These are phyloP conservation scores for Psophia crepitans DNA, from an alignment of 2,113 vertebrate genomes.

Conservation along the genomic window DNA sequence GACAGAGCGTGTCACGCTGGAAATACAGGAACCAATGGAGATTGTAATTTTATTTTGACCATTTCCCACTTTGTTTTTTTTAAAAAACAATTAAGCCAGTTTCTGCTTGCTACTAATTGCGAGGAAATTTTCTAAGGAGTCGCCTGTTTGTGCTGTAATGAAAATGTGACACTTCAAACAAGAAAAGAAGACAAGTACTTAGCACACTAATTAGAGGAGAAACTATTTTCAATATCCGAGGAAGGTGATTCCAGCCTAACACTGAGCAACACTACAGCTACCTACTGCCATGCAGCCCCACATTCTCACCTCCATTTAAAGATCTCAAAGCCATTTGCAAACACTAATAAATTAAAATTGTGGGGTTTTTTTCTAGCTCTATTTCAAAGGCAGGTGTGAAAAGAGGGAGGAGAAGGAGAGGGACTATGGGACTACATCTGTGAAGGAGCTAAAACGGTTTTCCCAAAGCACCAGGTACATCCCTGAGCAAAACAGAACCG, in stretches of 20 bases:
- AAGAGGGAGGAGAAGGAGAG: not conserved
- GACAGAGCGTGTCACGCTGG: not conserved
- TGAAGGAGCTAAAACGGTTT: not conserved
- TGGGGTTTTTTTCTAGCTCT: not conserved
- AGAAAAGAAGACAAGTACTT: not conserved
- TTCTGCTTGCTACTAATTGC: not conserved
- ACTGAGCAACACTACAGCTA: not conserved
- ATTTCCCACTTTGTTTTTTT: not conserved
- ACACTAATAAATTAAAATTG: not conserved
- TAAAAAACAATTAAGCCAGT: not conserved
- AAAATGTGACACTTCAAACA: not conserved
- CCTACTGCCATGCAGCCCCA: not conserved
- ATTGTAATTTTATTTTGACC: not conserved
- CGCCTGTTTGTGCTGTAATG: not conserved
- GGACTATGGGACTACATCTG: not conserved
- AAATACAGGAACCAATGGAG: not conserved
- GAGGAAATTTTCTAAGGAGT: not conserved
- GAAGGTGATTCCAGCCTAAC: not conserved
- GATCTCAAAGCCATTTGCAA: not conserved
- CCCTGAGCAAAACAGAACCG: not conserved
- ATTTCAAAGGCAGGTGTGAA: not conserved
- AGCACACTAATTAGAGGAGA: conserved; percentile 3
- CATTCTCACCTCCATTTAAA: not conserved
- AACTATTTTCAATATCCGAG: not conserved
- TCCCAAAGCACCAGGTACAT: not conserved